Conservation (phyloP, 2,797 vertebrate species). For the Phyllotis vaccarum region DNA sequence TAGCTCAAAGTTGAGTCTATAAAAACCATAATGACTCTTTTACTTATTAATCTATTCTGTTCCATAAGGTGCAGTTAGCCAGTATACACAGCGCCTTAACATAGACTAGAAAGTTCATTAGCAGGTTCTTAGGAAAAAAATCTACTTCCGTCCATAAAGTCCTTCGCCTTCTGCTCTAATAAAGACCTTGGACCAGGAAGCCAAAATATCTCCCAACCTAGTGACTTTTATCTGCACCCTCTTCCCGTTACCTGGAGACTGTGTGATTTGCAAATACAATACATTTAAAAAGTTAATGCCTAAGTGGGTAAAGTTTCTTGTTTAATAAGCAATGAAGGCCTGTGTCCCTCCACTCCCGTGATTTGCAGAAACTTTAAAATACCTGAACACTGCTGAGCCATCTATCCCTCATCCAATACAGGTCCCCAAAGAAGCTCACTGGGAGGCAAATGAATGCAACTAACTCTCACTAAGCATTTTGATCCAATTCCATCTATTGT, state of each 20-base stretch:
- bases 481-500: slow-evolving; percentile 81
- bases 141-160: slow-evolving; percentile 9
- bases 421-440: slow-evolving; percentile 59
- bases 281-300: slow-evolving; percentile 38
- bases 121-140: slow-evolving; percentile 60
- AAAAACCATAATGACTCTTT: slow-evolving; percentile 60
- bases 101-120: slow-evolving; percentile 65
- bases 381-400: not conserved
- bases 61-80: slow-evolving; percentile 52
- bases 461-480: slow-evolving; percentile 77
- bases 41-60: slow-evolving; percentile 63
- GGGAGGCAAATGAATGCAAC: slow-evolving; percentile 79
- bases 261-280: slow-evolving; percentile 57
- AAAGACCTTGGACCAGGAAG: slow-evolving; percentile 54
- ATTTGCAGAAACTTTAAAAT: slow-evolving; percentile 19
- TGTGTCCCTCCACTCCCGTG: not conserved
- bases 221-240: slow-evolving; percentile 41
- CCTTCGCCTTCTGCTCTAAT: not conserved
- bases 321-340: not conserved
- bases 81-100: slow-evolving; percentile 57
- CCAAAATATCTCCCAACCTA: slow-evolving; percentile 60
- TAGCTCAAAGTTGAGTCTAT: slow-evolving; percentile 29
- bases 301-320: slow-evolving; percentile 42
- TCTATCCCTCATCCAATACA: slow-evolving; percentile 49
- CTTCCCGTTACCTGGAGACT: not conserved